Conservation (phyloP, 2,113 vertebrate genomes). For the Coreoperca whiteheadi region DNA sequence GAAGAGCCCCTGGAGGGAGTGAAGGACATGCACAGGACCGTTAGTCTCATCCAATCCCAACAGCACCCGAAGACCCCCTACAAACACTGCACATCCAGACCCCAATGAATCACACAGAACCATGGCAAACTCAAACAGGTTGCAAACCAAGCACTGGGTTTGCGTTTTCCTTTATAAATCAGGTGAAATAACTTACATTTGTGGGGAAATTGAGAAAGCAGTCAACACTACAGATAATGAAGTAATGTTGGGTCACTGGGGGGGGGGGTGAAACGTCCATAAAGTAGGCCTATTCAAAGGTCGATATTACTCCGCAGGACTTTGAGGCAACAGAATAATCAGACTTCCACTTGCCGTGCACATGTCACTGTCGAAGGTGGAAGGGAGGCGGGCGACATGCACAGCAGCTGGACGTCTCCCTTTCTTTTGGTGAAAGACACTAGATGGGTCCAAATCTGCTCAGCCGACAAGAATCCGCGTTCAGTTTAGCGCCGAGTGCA, state of each 20-base stretch:
- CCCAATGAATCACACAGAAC: not conserved
- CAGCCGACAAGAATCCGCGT: too few relatives aligned
- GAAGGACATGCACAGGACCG: not conserved
- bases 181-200: not conserved
- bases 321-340: too few relatives aligned
- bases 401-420: not conserved
- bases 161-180: not conserved
- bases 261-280: not conserved
- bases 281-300: not conserved
- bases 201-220: not conserved
- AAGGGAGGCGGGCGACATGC: not conserved
- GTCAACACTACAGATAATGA: too few relatives aligned
- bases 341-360: too few relatives aligned
- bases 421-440: too few relatives aligned
- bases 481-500: not conserved
- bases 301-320: too few relatives aligned
- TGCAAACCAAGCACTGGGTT: not conserved
- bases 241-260: not conserved
- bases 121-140: too few relatives aligned
- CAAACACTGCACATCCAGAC: not conserved
- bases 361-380: too few relatives aligned
- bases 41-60: not conserved
- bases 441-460: not conserved
- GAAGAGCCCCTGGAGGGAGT: slow-evolving; percentile 83
- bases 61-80: too few relatives aligned